Evolutionary conservation across 1,140 invertebrate species (phyloP), one percentile per base, ranked within the genome.

Genomic region (Pseudomyrmex gracilis): DNA sequence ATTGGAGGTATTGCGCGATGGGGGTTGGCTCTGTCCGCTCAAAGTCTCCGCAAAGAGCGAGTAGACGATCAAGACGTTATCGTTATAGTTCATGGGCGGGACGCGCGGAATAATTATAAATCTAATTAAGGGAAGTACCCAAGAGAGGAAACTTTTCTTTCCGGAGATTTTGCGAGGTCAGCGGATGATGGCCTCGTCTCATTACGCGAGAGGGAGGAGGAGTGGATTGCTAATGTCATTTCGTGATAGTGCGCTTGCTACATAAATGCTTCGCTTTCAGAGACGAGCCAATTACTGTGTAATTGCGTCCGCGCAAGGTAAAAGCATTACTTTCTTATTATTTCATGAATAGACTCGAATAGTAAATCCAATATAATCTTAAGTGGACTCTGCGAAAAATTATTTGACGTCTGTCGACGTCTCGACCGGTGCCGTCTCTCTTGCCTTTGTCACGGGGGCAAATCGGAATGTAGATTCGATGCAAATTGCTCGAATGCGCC

Each of bases 401-500:
- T 57, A 10, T 47, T 53, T 2, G 34, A 2, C 2, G 53, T 51
- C 53, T 8, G 55, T 43, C 61, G 49, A 53, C 34, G 68, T 71
- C 73, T 58, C 66, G 64, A 17, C 24, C 45, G 17, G 17, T 47
- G 43, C 45, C 12, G 51, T 74, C 53, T 87, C 83, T 58, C 85
- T 87, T 87, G 71, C 68, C 34, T 34, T 34, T 34, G 34, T 34
- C 34, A 34, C 57, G 73, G 60, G 53, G 45, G 71, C 77, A 78
- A 87, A 89, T 88, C 77, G 85, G 83, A 84, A 92, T 92, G 90
- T 87, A 92, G 88, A 93, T 92, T 90, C 85, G 84, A 92, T 91
- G 91, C 90, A 93, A 93, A 92, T 93, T 91, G 90, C 83, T 80
- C 85, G 85, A 88, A 91, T 87, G 88, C 88, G 86, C 85, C 87